Percentiles rank a stretch among this genome's conserved stretches.
Conservation (phyloP, 2,888 invertebrate species). For the Ommatoiulus sabulosus region DNA sequence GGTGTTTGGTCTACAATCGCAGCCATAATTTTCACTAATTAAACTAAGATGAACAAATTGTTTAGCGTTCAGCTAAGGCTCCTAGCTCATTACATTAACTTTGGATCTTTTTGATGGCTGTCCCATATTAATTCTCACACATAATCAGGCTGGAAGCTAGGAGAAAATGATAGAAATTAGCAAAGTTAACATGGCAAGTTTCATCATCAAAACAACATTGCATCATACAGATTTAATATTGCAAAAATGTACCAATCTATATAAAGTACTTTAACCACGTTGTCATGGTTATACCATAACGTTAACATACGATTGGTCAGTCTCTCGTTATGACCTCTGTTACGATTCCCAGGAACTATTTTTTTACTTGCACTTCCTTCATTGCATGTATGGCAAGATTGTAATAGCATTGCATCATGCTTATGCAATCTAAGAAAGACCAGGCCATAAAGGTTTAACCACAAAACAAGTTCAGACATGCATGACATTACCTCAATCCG, state of each 20-base stretch:
- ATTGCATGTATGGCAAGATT: background rate
- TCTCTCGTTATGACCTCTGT: too few relatives aligned
- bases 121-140: conserved; percentile 18
- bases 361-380: background rate
- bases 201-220: background rate
- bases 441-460: too few relatives aligned
- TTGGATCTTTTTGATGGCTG: background rate
- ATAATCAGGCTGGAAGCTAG: background rate
- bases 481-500: background rate
- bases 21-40: conserved; percentile 60
- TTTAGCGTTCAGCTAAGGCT: background rate
- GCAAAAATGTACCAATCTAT: background rate
- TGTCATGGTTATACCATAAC: background rate
- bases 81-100: background rate
- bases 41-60: background rate
- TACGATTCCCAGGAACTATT: background rate
- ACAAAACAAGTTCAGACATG: background rate
- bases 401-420: background rate
- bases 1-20: conserved; percentile 63
- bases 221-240: background rate
- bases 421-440: too few relatives aligned
- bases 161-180: too few relatives aligned
- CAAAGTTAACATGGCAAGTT: background rate
- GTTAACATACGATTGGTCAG: too few relatives aligned
- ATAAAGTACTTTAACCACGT: too few relatives aligned